phyloP scores from a whole-genome alignment of 2,113 vertebrate genomes.

The Mormyrus iriodes region DNA sequence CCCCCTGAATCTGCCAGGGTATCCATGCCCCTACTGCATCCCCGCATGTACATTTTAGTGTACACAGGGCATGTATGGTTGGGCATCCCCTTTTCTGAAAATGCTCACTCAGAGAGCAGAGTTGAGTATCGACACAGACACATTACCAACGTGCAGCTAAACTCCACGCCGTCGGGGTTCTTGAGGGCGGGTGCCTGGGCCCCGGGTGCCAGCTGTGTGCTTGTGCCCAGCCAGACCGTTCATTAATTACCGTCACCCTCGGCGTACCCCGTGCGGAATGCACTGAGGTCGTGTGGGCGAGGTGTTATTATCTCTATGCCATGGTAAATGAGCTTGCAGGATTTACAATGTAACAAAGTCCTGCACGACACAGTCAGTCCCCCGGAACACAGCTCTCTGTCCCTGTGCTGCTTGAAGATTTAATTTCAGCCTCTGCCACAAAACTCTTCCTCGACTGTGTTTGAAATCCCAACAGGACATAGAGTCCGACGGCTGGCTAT shows the following conservation, averaged over 20 bases:
- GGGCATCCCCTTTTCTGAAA: neutral
- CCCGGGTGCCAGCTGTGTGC: neutral
- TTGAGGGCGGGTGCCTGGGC: neutral
- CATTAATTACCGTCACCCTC: neutral
- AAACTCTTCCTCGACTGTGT: neutral
- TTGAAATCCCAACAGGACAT: neutral
- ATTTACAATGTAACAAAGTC: neutral
- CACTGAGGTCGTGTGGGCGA: neutral
- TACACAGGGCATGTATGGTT: neutral
- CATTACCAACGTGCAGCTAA: too few species aligned
- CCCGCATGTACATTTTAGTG: neutral
- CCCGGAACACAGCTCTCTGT: neutral
- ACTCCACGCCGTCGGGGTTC: neutral
- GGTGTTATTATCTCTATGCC: neutral
- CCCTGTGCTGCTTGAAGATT: neutral
- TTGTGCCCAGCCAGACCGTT: neutral
- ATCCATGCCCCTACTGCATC: neutral
- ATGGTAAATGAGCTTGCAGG: neutral
- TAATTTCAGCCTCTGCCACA: neutral
- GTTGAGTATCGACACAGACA: neutral
- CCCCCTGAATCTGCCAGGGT: neutral
- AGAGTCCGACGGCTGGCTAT: neutral
- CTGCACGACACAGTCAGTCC: neutral
- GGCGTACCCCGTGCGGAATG: neutral
- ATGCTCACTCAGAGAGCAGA: neutral